A percentile compares a stretch with the other conserved stretches of the same genome.
Evolutionary conservation across 2,888 invertebrate species (phyloP).

Genomic region (Drosophila dives): DNA sequence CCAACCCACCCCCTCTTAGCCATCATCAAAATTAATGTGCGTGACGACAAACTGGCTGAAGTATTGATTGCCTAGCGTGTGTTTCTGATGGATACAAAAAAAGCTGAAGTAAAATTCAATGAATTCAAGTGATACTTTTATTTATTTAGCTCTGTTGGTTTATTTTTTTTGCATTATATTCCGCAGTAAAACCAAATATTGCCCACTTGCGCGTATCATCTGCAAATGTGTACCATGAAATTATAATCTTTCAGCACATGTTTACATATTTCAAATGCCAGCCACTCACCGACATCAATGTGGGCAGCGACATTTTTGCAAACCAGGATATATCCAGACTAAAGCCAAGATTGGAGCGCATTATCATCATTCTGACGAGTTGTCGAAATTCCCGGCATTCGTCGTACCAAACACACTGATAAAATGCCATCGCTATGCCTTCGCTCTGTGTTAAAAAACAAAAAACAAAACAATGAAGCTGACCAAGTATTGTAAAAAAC

Average conservation of each 20-base stretch:
- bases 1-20: not conserved
- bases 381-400: constrained; percentile 73
- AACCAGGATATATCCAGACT: constrained; percentile 80
- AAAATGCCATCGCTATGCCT: constrained; percentile 71
- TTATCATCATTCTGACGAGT: constrained; percentile 77
- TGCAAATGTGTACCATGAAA: constrained; percentile 43
- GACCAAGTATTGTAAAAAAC: not conserved
- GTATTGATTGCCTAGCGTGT: constrained; percentile 46
- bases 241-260: not conserved
- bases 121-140: constrained; percentile 10
- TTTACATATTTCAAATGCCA: not conserved
- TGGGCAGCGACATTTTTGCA: constrained; percentile 77
- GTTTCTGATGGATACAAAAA: constrained; percentile 18
- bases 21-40: constrained; percentile 52
- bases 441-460: constrained; percentile 60
- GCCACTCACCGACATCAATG: constrained; percentile 76
- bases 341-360: constrained; percentile 72
- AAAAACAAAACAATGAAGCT: constrained; percentile 2
- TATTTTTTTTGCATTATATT: constrained; percentile 64
- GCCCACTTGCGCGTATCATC: constrained; percentile 81
- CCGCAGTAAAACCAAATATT: constrained; percentile 77
- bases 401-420: constrained; percentile 74
- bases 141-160: constrained; percentile 24
- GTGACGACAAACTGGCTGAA: constrained; percentile 22
- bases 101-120: not conserved